Conservation (phyloP, 2,113 vertebrate species). For the Nycticorax nycticorax region DNA sequence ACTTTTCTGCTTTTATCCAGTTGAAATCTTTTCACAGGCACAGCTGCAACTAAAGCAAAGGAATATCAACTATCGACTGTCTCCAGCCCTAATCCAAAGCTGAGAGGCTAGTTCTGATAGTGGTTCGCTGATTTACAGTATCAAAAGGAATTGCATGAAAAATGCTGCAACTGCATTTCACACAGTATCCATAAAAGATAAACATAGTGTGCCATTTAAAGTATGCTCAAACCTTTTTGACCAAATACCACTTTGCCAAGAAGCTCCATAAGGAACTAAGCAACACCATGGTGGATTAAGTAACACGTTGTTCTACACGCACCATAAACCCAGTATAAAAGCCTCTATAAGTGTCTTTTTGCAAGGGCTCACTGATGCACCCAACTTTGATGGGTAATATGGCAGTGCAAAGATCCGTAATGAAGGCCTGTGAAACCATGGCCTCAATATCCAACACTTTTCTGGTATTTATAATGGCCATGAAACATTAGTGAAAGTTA, state of each 20-base stretch:
- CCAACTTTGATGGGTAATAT: background rate
- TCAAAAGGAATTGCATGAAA: background rate
- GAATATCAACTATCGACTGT: background rate
- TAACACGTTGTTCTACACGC: background rate
- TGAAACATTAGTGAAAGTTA: background rate
- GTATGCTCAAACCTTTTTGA: background rate
- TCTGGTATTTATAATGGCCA: background rate
- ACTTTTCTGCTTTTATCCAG: background rate
- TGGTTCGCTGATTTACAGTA: background rate
- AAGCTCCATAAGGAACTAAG: background rate
- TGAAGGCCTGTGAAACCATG: background rate
- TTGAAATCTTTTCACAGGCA: background rate
- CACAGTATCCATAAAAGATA: background rate
- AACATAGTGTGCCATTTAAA: background rate
- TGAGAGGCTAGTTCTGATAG: background rate
- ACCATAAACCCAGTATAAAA: background rate
- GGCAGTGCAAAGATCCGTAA: background rate
- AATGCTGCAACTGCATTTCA: background rate
- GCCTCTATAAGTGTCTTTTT: background rate
- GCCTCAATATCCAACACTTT: background rate
- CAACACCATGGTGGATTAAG: background rate
- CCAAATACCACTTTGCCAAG: background rate
- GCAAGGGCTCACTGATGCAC: background rate
- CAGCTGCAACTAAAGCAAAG: background rate
- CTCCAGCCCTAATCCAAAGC: background rate